phyloP scores from a whole-genome alignment of 2,797 vertebrate species.

The Perdix hodgsoniae region DNA sequence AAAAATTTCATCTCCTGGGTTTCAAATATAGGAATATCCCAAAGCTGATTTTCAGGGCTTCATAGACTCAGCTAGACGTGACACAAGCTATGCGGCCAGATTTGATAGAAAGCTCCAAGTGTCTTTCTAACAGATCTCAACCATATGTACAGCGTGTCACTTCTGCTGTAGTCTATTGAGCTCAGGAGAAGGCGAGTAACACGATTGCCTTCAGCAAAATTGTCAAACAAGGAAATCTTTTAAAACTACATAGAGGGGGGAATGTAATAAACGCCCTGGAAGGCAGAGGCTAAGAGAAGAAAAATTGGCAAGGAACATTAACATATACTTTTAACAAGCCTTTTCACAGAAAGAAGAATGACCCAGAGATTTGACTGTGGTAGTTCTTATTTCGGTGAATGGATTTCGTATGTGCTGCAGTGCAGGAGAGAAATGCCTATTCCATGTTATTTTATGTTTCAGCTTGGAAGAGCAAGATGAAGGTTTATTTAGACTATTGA shows the following conservation, averaged over 20 bases:
- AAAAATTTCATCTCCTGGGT: background rate
- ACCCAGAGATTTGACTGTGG: background rate
- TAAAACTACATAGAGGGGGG: background rate
- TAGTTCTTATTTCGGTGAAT: background rate
- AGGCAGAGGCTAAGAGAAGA: constrained; percentile 18
- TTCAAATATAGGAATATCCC: background rate
- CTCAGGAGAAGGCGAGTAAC: constrained; percentile 42
- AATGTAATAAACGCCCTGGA: constrained; percentile 13
- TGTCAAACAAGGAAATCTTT: constrained; percentile 54
- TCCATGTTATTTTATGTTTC: constrained; percentile 9
- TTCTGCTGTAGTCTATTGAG: constrained; percentile 27
- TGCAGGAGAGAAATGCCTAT: background rate
- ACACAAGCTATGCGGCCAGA: background rate
- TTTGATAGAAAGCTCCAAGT: constrained; percentile 1
- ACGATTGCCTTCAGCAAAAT: constrained; percentile 54
- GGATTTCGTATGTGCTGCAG: background rate
- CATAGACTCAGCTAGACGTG: background rate
- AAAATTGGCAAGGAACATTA: constrained; percentile 18
- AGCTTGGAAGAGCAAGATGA: constrained; percentile 15
- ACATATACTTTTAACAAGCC: constrained; percentile 19
- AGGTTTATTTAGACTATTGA: constrained; percentile 34
- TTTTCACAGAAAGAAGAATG: constrained; percentile 10
- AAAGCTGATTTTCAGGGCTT: background rate
- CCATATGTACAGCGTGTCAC: background rate
- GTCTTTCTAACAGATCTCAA: constrained; percentile 33